Base-by-base conservation (phyloP, 2,888 invertebrate species). In the Drosophila greeni region DNA sequence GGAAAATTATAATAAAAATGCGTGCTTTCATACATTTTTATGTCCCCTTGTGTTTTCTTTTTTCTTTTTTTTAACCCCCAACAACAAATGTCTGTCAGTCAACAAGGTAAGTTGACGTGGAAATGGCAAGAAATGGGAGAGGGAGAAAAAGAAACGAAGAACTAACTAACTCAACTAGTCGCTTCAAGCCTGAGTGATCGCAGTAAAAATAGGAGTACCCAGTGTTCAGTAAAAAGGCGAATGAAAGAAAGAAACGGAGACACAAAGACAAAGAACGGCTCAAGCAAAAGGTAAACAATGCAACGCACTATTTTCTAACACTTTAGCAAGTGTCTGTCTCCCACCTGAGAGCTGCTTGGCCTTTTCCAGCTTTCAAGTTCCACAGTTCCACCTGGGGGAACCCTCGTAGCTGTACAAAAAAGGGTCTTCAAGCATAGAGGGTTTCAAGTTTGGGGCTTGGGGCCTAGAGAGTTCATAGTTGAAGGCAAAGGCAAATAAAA, bases 291-390 rank as follows among this genome's bases (percentile, higher is more conserved):
- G 76, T 83, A 85, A 83, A 82, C 84, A 83, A 85, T 85, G 84
- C 84, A 83, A 83, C 82, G 82, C 82, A 85, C 84, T 83, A 85
- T 85, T 85, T 83, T 85, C 79, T 66, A 81, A 80, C 84, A 84
- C 81, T 79, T 84, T 75, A 76, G 79, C 84, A 84, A 84, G 84
- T 81, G 79, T 73, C 74, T 79, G 42, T 67, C 64, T 64, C 40
- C 42, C 62, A 52, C 42, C 43, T 60, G 39, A 43, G 45, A 48
- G 65, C 54, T 57, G 65, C 54, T 54, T 58, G 61, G 59, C 59
- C 65, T 75, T 62, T 39, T 65, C 48, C 59, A 62, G 59, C 75
- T 76, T 79, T 75, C 77, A 52, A 71, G 84, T 75, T 82, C 59
- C 74, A 49, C 66, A 29, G 29, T 45, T 47, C 45, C 48, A 48